Conservation (phyloP, 2,113 vertebrate genomes). For the Barnardius zonarius region DNA sequence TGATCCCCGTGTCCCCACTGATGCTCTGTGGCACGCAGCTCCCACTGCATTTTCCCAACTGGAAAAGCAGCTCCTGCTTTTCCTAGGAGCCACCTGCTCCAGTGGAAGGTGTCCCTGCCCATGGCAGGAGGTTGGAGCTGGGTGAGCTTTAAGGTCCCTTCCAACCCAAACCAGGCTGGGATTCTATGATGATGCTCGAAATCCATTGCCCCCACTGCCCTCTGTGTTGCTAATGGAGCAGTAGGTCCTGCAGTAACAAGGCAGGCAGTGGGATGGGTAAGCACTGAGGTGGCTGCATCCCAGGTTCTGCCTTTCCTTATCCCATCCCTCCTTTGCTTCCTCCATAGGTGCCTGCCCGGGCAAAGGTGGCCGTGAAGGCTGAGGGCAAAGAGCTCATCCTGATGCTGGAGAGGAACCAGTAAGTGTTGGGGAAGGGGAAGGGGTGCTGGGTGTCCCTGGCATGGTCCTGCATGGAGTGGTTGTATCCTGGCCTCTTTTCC, state of each 20-base stretch:
- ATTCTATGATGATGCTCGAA: background rate
- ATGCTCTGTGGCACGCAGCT: rapidly evolving
- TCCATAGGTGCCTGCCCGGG: background rate
- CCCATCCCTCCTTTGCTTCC: background rate
- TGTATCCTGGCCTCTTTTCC: background rate
- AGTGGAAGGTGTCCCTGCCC: background rate
- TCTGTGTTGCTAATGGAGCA: background rate
- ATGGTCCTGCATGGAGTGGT: too few species aligned
- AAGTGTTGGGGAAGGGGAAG: background rate
- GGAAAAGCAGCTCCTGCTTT: background rate
- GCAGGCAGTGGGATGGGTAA: background rate
- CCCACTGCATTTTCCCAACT: background rate
- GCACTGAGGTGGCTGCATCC: background rate
- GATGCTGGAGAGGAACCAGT: slow-evolving; percentile 56
- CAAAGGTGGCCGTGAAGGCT: background rate
- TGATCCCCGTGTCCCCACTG: background rate
- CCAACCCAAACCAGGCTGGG: background rate
- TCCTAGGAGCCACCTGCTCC: background rate
- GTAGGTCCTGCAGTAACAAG: background rate
- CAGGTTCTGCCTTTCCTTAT: background rate
- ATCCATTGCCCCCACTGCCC: background rate
- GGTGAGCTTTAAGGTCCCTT: background rate
- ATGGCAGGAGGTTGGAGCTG: background rate
- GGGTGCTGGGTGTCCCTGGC: background rate
- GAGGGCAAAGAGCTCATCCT: slow-evolving; percentile 51